A percentile compares a stretch with the other conserved stretches of the same genome.
Conservation (phyloP, 2,113 vertebrate species). For the Rattus rattus region DNA sequence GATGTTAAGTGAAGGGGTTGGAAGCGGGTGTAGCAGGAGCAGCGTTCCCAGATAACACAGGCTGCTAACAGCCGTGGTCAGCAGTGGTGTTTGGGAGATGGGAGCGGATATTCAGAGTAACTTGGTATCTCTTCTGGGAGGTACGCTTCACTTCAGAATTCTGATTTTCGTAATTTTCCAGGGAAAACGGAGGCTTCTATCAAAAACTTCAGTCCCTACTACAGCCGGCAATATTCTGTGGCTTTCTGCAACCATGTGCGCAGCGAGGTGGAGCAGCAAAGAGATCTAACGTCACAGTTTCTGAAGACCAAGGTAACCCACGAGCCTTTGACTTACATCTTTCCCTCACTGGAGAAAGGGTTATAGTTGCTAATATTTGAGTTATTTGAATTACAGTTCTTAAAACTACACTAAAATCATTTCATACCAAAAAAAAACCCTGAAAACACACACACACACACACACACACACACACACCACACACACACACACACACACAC, state of each 20-base stretch:
- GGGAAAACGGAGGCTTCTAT: slow-evolving; percentile 90
- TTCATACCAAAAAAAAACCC: neutral
- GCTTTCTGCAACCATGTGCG: slow-evolving; percentile 90
- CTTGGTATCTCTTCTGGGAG: neutral
- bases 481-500: no score
- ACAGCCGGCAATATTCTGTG: slow-evolving; percentile 90
- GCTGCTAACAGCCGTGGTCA: neutral
- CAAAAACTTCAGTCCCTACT: slow-evolving; percentile 90
- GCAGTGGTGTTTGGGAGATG: neutral
- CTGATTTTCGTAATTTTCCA: slow-evolving; percentile 75
- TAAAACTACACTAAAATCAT: slow-evolving; percentile 16
- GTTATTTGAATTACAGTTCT: neutral
- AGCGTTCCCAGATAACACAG: neutral
- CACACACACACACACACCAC: no score
- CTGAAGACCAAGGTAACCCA: slow-evolving; percentile 90
- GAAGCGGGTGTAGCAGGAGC: no score
- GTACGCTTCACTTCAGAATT: neutral
- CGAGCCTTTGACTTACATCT: neutral
- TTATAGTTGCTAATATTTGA: neutral
- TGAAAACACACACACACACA: no score
- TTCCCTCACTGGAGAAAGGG: neutral
- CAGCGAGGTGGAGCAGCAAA: slow-evolving; percentile 91
- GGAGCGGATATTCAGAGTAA: neutral
- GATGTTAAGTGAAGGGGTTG: neutral
- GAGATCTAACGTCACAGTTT: slow-evolving; percentile 87